Evolutionary conservation across 2,113 vertebrate genomes (phyloP), one percentile per base, ranked within the genome.

Genomic region (Corapipo altera): DNA sequence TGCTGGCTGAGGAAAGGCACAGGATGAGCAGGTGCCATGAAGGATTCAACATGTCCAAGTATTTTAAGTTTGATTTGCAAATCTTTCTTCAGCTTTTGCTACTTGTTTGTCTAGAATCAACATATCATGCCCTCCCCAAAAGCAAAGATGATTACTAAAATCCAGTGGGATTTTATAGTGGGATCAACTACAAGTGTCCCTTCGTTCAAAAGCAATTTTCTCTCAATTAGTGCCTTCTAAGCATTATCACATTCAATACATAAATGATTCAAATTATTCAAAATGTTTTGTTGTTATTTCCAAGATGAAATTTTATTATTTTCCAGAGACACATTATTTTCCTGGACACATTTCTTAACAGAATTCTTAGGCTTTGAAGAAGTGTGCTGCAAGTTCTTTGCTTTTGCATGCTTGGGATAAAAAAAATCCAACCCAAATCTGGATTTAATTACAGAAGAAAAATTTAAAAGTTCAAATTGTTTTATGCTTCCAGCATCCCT

Each of bases 261-360:
- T 27, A 80, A 91, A 67, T 21, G 30, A 95, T 62, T 85, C 69
- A 83, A 93, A 94, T 55, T 74, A 51, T 27, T 52, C 26, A 52
- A 52, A 52, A 52, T 52, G 24, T 86, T 91, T 58, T 46, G 13
- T 76, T 57, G 26, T 79, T 79, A 80, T 77, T 92, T 89, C 64
- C 65, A 93, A 52, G 52, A 76, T 13, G 71, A 77, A 74, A 41
- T 90, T 90, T 82, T 92, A 92, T 87, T 92, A 24, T 88, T 92
- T 95, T 88, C 59, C 70, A 81, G 69, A 86, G 11, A 84, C n/a
- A n/a, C n/a, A n/a, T n/a, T n/a, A n/a, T 44, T 61, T 96, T 93
- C 83, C 59, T 48, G 49, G 79, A 88, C 79, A 80, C n/a, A 70
- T 93, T 88, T 84, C 57, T 59, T 32, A 84, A 84, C 46, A 81